Evolutionary conservation across 1,140 invertebrate genomes (phyloP).

Genomic region (Zeugodacus cucurbitae): DNA sequence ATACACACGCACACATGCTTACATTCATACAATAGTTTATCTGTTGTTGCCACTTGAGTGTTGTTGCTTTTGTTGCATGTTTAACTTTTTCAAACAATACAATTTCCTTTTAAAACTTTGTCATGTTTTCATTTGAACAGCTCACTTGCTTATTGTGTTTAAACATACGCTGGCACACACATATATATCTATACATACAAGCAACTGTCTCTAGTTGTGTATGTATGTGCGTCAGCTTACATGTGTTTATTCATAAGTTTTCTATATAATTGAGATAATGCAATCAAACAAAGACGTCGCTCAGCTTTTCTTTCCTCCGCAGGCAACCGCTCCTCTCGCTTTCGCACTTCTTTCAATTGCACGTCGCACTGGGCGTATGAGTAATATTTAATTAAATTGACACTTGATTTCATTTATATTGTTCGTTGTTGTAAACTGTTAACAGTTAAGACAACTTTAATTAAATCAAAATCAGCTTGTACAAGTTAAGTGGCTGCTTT

Average conservation of each 20-base stretch:
- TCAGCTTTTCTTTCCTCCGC: not conserved
- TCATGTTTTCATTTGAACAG: not conserved
- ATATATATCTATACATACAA: not conserved
- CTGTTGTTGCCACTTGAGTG: not conserved
- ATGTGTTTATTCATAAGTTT: conserved; percentile 37
- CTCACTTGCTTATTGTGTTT: not conserved
- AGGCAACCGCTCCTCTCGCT: not conserved
- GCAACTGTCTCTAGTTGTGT: not conserved
- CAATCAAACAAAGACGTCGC: conserved; percentile 5
- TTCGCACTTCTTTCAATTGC: not conserved
- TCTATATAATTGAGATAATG: conserved; percentile 15
- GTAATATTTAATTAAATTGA: conserved; percentile 29
- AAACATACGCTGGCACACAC: not conserved
- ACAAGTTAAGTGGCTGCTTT: not conserved
- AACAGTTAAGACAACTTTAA: conserved; percentile 36
- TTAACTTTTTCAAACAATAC: conserved; percentile 19
- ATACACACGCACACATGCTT: not conserved
- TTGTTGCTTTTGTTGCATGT: not conserved
- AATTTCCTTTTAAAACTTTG: conserved; percentile 33
- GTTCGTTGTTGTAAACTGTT: conserved; percentile 28
- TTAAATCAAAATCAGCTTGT: conserved; percentile 22
- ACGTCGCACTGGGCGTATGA: not conserved
- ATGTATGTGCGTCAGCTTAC: not conserved
- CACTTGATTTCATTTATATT: conserved; percentile 38
- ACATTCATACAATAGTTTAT: not conserved